Percentiles rank a stretch among this genome's conserved stretches.
Evolutionary conservation across 2,888 invertebrate species (phyloP).

Genomic region (Anticlea derivata): DNA sequence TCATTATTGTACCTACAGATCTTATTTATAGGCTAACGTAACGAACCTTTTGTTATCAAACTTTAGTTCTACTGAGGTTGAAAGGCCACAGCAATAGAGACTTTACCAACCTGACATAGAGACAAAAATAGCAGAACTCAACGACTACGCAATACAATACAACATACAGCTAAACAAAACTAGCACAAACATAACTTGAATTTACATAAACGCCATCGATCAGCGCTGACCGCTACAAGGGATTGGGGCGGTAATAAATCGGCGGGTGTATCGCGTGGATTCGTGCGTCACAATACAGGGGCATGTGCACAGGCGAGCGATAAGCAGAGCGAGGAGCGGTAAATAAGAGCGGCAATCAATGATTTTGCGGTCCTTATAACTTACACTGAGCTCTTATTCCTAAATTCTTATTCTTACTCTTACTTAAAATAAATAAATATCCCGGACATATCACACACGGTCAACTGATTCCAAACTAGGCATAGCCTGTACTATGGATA

Average conservation of each 20-base stretch:
- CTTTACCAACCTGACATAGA: neutral
- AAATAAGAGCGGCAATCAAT: neutral
- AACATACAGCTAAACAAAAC: slow-evolving; percentile 24
- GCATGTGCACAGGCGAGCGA: neutral
- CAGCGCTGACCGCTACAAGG: slow-evolving; percentile 39
- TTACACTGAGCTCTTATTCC: too few species aligned
- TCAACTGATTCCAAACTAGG: too few species aligned
- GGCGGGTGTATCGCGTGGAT: slow-evolving; percentile 21
- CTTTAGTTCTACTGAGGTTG: too few species aligned
- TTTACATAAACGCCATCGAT: slow-evolving; percentile 36
- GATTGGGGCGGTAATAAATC: slow-evolving; percentile 33
- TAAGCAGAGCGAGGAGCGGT: slow-evolving; percentile 3
- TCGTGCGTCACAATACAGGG: slow-evolving; percentile 26
- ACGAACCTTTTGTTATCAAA: neutral
- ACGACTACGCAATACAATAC: slow-evolving; percentile 9
- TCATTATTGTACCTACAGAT: too few species aligned
- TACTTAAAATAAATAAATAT: too few species aligned
- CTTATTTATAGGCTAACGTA: neutral
- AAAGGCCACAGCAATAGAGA: neutral
- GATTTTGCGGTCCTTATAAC: too few species aligned
- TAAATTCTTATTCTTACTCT: too few species aligned
- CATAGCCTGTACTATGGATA: too few species aligned
- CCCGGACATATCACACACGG: too few species aligned
- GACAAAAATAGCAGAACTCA: neutral
- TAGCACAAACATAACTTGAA: slow-evolving; percentile 19